These are phyloP conservation scores for Rhynchophorus ferrugineus DNA, from an alignment of 1,140 invertebrate genomes.

Conservation along the genomic window DNA sequence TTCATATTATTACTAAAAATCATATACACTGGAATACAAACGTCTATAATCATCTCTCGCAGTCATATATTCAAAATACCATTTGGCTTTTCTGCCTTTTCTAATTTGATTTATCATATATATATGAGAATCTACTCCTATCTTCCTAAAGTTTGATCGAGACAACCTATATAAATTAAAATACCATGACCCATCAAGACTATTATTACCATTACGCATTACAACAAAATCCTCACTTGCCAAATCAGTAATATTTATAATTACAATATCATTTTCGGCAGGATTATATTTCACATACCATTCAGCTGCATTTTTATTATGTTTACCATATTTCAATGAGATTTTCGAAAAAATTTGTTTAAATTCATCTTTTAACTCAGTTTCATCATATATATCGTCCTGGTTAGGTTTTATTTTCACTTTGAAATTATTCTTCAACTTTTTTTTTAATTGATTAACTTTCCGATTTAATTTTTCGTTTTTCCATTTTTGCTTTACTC, in stretches of 20 bases:
- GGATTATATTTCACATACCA: conserved; percentile 16
- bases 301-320: conserved; percentile 12
- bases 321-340: too few species aligned
- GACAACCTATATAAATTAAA: conserved; percentile 16
- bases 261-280: conserved; percentile 8
- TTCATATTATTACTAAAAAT: too few species aligned
- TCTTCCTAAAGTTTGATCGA: conserved; percentile 20
- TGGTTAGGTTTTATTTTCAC: neutral
- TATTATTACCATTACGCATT: conserved; percentile 15
- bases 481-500: neutral
- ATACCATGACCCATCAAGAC: conserved; percentile 25
- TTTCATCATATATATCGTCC: neutral
- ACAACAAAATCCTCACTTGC: neutral
- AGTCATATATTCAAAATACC: conserved; percentile 31
- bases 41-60: conserved; percentile 18
- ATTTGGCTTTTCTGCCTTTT: conserved; percentile 23
- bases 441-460: neutral
- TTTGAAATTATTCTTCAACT: neutral
- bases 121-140: conserved; percentile 7
- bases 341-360: too few species aligned
- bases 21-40: too few species aligned
- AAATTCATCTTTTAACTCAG: conserved; percentile 9
- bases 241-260: conserved; percentile 7
- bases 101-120: conserved; percentile 7
- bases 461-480: neutral